Evolutionary conservation across 1,140 invertebrate genomes (phyloP).

Genomic region (Musca domestica): DNA sequence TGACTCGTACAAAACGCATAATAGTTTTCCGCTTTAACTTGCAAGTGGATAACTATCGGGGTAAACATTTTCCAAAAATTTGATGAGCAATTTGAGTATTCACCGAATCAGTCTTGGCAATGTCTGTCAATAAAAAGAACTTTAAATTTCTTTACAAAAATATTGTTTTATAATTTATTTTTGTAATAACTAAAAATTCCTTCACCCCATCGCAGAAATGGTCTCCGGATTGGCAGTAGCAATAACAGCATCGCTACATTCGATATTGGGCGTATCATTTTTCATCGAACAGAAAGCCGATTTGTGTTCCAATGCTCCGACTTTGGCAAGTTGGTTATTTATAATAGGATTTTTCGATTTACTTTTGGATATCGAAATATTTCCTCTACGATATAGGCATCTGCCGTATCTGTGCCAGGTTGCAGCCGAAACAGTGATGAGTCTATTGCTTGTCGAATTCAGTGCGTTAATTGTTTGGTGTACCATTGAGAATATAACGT

Average conservation of each 20-base stretch:
- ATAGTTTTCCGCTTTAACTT: no score
- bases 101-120: no score
- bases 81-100: no score
- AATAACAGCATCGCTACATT: constrained; percentile 17
- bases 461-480: constrained; percentile 23
- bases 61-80: no score
- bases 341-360: constrained; percentile 25
- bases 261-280: constrained; percentile 22
- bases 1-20: no score
- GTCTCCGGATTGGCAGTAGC: constrained; percentile 11
- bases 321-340: constrained; percentile 25
- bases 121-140: no score
- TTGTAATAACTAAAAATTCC: not conserved
- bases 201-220: not conserved
- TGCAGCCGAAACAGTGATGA: constrained; percentile 18
- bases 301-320: constrained; percentile 18
- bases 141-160: not conserved
- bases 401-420: constrained; percentile 22
- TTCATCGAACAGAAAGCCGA: constrained; percentile 21
- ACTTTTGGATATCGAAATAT: constrained; percentile 20
- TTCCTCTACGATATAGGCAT: constrained; percentile 25
- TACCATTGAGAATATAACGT: constrained; percentile 22
- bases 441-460: constrained; percentile 22
- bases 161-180: not conserved
- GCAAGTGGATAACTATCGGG: no score